These are phyloP conservation scores for Rhaphigaster nebulosa DNA, from an alignment of 2,888 invertebrate species.

Conservation along the genomic window DNA sequence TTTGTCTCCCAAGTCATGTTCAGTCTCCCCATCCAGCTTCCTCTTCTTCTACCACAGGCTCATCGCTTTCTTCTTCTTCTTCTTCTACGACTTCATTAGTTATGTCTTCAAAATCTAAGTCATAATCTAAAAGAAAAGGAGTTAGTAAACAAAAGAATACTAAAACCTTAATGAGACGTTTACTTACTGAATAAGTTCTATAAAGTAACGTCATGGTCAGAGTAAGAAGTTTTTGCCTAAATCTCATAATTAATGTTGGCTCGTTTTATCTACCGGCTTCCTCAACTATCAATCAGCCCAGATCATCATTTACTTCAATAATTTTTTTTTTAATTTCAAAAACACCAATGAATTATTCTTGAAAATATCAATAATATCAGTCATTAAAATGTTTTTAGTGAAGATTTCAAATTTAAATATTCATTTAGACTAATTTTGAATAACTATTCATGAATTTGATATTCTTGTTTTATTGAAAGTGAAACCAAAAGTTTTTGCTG, in stretches of 20 bases:
- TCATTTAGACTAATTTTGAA: background rate
- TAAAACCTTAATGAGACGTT: background rate
- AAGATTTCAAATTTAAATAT: background rate
- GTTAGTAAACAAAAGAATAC: background rate
- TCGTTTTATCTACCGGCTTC: background rate
- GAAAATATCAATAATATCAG: too few species aligned
- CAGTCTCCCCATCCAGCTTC: background rate
- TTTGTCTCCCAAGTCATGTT: background rate
- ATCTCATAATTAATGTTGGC: background rate
- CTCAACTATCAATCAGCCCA: background rate
- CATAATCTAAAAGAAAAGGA: constrained; percentile 39
- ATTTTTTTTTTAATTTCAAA: background rate
- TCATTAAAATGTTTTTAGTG: too few species aligned
- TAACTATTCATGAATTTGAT: background rate
- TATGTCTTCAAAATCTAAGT: constrained; percentile 12
- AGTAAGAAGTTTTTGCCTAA: background rate
- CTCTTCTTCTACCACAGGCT: background rate
- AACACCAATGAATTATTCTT: too few species aligned
- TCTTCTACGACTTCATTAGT: background rate
- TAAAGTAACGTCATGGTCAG: background rate
- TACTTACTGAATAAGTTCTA: background rate
- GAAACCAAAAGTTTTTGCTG: background rate
- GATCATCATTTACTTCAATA: background rate
- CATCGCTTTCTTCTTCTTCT: background rate
- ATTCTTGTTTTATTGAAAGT: background rate